These are phyloP conservation scores for Clarias platycephalus DNA, from an alignment of 2,797 vertebrate species.

Conservation along the genomic window DNA sequence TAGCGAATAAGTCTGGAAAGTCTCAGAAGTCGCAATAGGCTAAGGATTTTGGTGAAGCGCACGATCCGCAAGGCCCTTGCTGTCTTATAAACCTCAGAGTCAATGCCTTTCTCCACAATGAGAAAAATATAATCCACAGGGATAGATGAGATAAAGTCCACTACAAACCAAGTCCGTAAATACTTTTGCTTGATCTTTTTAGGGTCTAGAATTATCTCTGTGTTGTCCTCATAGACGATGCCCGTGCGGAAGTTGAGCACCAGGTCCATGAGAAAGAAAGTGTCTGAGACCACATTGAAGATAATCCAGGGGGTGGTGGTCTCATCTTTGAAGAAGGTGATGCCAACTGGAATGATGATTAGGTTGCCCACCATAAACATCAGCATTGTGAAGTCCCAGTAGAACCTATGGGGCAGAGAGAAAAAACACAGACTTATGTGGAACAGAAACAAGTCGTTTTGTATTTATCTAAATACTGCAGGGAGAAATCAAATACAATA, in stretches of 20 bases:
- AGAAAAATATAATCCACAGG: constrained; percentile 99
- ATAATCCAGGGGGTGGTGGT: constrained; percentile 96
- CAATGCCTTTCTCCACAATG: constrained; percentile 96
- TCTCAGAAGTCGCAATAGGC: constrained; percentile 87
- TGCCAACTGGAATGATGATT: constrained; percentile 97
- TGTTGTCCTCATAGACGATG: constrained; percentile 97
- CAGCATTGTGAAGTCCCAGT: constrained; percentile 98
- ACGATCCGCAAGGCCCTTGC: constrained; percentile 93
- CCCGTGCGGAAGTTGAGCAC: constrained; percentile 98
- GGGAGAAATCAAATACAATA: not conserved
- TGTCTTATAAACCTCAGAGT: constrained; percentile 97
- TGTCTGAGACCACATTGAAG: constrained; percentile 98
- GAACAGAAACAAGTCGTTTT: not conserved
- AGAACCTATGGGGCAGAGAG: constrained; percentile 80
- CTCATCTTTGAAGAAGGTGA: constrained; percentile 99
- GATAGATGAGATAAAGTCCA: constrained; percentile 97
- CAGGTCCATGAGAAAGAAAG: constrained; percentile 96
- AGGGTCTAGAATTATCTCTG: constrained; percentile 95
- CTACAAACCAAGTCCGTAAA: constrained; percentile 94
- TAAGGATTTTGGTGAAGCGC: constrained; percentile 96
- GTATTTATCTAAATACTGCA: not conserved
- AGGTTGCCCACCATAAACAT: constrained; percentile 99
- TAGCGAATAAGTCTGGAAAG: constrained; percentile 94
- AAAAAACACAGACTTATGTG: constrained; percentile 1
- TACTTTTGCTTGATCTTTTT: constrained; percentile 95